Conservation (phyloP, 1,140 invertebrate species). For the Antheraea mylitta region DNA sequence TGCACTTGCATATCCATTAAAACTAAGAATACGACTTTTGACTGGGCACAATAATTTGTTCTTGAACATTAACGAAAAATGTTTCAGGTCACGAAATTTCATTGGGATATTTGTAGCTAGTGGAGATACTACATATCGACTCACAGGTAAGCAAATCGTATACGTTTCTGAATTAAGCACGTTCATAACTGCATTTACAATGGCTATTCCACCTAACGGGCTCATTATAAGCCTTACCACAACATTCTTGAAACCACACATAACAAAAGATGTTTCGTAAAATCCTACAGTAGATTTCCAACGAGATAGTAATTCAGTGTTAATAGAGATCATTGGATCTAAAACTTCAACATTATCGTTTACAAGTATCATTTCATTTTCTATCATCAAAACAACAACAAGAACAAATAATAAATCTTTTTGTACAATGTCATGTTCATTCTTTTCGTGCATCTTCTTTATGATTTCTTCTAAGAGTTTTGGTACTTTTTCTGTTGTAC, state of each 20-base stretch:
- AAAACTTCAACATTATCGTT: conserved; percentile 24
- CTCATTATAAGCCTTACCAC: conserved; percentile 51
- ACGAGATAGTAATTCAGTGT: conserved; percentile 30
- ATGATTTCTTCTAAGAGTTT: conserved; percentile 41
- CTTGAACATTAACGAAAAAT: conserved; percentile 51
- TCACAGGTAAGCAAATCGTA: conserved; percentile 52
- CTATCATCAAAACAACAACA: conserved; percentile 50
- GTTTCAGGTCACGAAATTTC: conserved; percentile 59
- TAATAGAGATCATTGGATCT: conserved; percentile 24
- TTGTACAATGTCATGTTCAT: conserved; percentile 40
- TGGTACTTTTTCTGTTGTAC: conserved; percentile 45
- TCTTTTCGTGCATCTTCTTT: conserved; percentile 28
- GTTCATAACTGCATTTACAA: conserved; percentile 56
- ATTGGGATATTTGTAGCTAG: conserved; percentile 46
- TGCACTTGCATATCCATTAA: conserved; percentile 58
- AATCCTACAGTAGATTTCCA: conserved; percentile 39
- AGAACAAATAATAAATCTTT: conserved; percentile 55
- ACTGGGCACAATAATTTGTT: conserved; percentile 53
- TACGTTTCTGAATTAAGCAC: conserved; percentile 52
- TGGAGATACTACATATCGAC: conserved; percentile 51
- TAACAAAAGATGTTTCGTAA: conserved; percentile 47
- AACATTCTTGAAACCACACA: conserved; percentile 43
- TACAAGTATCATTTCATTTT: conserved; percentile 54
- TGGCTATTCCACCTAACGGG: conserved; percentile 41
- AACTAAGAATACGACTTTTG: conserved; percentile 56